A percentile compares a stretch with the other conserved stretches of the same genome.
phyloP scores from a whole-genome alignment of 1,140 invertebrate genomes.

The Papilio dardanus region DNA sequence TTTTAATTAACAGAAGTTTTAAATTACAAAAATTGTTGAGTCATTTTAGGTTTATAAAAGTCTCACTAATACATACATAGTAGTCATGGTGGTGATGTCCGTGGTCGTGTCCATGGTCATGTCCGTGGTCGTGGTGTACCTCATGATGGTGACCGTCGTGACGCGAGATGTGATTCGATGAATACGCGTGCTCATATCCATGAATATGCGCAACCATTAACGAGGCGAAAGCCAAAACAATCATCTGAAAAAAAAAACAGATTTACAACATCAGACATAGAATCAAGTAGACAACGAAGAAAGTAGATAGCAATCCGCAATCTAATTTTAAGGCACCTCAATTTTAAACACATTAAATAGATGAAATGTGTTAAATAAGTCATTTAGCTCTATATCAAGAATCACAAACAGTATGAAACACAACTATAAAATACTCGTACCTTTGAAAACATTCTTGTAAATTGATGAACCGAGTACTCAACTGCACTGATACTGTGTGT shows the following conservation, averaged over 20 bases:
- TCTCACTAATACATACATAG: constrained; percentile 11
- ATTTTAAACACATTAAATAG: too few relatives aligned
- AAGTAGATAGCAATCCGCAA: too few relatives aligned
- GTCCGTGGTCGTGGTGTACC: constrained; percentile 6
- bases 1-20: too few relatives aligned
- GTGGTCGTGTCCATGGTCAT: background rate
- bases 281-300: too few relatives aligned
- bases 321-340: too few relatives aligned
- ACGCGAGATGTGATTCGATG: constrained; percentile 56
- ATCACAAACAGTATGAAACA: background rate
- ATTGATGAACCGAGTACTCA: background rate
- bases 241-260: background rate
- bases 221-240: constrained; percentile 10
- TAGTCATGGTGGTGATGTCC: constrained; percentile 26
- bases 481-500: background rate
- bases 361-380: too few relatives aligned
- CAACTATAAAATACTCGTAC: constrained; percentile 26
- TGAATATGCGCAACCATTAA: constrained; percentile 20
- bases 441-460: constrained; percentile 33
- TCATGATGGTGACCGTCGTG: constrained; percentile 47
- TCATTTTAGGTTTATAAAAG: background rate
- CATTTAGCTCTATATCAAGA: background rate
- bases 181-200: constrained; percentile 45
- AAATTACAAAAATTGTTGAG: too few relatives aligned
- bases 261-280: too few relatives aligned